A percentile compares a stretch with the other conserved stretches of the same genome.
Conservation (phyloP, 2,888 invertebrate genomes). For the Drosophila neonasuta region DNA sequence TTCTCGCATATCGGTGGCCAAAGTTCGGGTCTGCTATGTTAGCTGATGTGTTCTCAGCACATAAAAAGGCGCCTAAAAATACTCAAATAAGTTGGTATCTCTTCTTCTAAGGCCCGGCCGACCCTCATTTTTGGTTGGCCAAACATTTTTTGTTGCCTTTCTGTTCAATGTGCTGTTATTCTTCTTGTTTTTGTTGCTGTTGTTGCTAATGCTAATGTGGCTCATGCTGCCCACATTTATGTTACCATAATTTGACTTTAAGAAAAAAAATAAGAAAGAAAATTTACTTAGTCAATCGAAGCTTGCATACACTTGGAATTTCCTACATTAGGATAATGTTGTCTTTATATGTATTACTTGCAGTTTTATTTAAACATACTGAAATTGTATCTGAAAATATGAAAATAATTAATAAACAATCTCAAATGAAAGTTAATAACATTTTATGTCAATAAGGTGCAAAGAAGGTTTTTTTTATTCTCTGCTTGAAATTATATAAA, state of each 20-base stretch:
- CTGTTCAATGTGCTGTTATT: slow-evolving; percentile 51
- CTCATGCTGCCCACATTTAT: slow-evolving; percentile 68
- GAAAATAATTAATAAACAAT: too few relatives aligned
- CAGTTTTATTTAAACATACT: background rate
- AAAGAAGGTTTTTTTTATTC: too few relatives aligned
- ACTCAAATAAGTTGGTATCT: slow-evolving; percentile 71
- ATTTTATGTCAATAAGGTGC: too few relatives aligned
- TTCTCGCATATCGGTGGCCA: slow-evolving; percentile 11
- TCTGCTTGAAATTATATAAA: too few relatives aligned
- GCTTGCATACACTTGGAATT: slow-evolving; percentile 15
- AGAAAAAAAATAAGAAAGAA: slow-evolving; percentile 30
- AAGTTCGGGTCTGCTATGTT: slow-evolving; percentile 18
- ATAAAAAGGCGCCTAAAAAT: slow-evolving; percentile 73
- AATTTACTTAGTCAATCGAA: slow-evolving; percentile 12
- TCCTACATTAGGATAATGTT: background rate
- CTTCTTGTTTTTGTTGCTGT: slow-evolving; percentile 36
- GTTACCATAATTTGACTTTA: slow-evolving; percentile 76
- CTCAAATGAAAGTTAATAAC: too few relatives aligned
- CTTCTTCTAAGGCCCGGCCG: slow-evolving; percentile 53
- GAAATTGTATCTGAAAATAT: too few relatives aligned
- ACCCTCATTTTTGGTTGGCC: slow-evolving; percentile 76
- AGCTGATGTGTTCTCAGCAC: slow-evolving; percentile 40
- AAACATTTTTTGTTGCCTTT: slow-evolving; percentile 55
- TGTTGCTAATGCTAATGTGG: slow-evolving; percentile 49
- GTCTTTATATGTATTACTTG: background rate